Conservation (phyloP, 2,888 invertebrate genomes). For the Plemyria rubiginata region DNA sequence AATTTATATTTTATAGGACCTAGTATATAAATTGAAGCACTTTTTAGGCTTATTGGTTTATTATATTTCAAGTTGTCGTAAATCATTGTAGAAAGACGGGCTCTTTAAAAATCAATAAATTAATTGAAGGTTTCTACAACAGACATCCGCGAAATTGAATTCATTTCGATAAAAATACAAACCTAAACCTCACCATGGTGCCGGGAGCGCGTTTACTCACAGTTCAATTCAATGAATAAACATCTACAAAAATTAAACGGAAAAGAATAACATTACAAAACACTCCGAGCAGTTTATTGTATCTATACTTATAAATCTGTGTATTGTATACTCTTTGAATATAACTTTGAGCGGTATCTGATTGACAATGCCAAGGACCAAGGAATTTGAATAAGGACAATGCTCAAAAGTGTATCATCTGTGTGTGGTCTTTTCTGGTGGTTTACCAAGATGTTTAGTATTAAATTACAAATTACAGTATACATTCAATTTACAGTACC, state of each 20-base stretch:
- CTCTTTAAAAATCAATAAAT: conserved; percentile 11
- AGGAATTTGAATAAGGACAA: too few species aligned
- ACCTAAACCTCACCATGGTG: conserved; percentile 43
- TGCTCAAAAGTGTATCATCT: too few species aligned
- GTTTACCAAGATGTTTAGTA: too few species aligned
- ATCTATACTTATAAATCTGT: too few species aligned
- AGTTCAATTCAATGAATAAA: conserved; percentile 39
- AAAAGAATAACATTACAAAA: conserved; percentile 37
- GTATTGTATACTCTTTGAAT: too few species aligned
- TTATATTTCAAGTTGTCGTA: neutral
- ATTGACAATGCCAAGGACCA: too few species aligned
- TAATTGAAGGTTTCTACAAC: conserved; percentile 21
- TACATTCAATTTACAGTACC: too few species aligned
- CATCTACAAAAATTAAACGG: conserved; percentile 36
- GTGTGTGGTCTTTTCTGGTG: too few species aligned
- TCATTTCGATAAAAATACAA: conserved; percentile 33
- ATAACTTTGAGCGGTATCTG: neutral
- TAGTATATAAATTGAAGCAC: neutral
- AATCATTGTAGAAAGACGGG: neutral
- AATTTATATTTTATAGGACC: too few species aligned
- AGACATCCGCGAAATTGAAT: conserved; percentile 20
- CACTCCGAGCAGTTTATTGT: too few species aligned
- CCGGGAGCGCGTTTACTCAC: conserved; percentile 29
- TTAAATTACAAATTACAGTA: too few species aligned
- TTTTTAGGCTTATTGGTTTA: neutral